Base-by-base conservation (phyloP, 2,888 invertebrate genomes). In the Creontiades dilutus region DNA sequence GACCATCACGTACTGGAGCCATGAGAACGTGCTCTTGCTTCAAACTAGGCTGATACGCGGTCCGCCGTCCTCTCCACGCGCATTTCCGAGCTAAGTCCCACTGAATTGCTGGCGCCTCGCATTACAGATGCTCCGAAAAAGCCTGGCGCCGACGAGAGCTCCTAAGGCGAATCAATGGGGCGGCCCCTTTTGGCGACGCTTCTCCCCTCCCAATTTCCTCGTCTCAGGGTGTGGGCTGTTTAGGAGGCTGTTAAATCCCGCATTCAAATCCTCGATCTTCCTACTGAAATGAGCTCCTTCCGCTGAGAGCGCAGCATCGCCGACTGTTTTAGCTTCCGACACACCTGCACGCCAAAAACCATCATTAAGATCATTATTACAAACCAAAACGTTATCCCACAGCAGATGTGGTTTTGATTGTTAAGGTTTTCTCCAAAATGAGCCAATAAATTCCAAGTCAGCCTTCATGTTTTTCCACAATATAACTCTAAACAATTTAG, bases 31-130 rank as follows among this genome's bases (percentile, higher is more conserved):
- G 85, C 85, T 61, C 27, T 85, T 57, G 61, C 85, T 61, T 23
- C 85, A 57, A 61, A 61, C 61, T 82, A 82, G 55, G 82, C 52
- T 11, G n/a, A 52, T 80, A 82, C 52, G 27, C 48, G n/a, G 46
- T 12, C 1, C 81, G 52, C 14, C 52, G 3, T 23, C 82, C 19
- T 12, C 52, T 14, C 52, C 48, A 23, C 85, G 85, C 85, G 61
- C 85, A 85, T 55, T 85, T 82, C 82, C 37, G 52, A 37, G 52
- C 27, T 61, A 85, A 85, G 85, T 85, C 85, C 37, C 85, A 46
- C 82, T 48, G 82, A 82, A 82, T 82, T 85, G 85, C 85, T 61
- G 85, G 85, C 85, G 85, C 85, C 85, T 57, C 12, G 61, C 61
- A 85, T 85, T 85, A 85, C 61, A 85, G 85, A 85, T 85, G 57